Evolutionary conservation across 2,888 invertebrate genomes (phyloP).

Genomic region (Drosophila meridiana): DNA sequence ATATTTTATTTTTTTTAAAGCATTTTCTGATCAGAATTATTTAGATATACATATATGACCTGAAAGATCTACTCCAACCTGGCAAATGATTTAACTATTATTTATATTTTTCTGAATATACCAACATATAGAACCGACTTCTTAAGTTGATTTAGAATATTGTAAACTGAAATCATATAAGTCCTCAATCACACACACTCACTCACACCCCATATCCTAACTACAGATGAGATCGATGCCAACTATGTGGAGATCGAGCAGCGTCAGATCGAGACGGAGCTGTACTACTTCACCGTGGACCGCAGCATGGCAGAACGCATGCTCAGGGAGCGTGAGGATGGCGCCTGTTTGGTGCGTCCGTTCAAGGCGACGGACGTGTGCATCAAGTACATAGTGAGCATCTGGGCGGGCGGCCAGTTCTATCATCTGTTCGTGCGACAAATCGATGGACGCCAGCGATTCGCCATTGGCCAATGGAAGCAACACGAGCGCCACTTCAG

Average conservation of each 20-base stretch:
- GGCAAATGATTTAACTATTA: background rate
- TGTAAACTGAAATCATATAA: background rate
- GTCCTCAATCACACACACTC: background rate
- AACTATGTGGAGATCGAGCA: conserved; percentile 80
- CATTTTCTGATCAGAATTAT: too few relatives aligned
- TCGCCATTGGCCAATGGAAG: conserved; percentile 82
- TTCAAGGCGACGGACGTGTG: conserved; percentile 82
- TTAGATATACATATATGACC: too few relatives aligned
- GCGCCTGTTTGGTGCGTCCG: conserved; percentile 83
- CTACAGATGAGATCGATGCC: conserved; percentile 76
- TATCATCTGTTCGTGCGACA: conserved; percentile 84
- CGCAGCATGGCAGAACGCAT: conserved; percentile 81
- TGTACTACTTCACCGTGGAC: conserved; percentile 83
- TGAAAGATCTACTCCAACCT: background rate
- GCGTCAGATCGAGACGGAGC: conserved; percentile 82
- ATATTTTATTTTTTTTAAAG: too few relatives aligned
- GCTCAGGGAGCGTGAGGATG: conserved; percentile 80
- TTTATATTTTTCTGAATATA: background rate
- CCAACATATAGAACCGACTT: background rate
- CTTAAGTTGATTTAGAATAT: background rate
- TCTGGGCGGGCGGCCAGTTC: conserved; percentile 81
- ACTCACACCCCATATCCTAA: background rate
- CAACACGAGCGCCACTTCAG: conserved; percentile 80
- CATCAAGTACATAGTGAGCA: conserved; percentile 84
- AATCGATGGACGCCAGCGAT: conserved; percentile 74